Evolutionary conservation across 2,888 invertebrate species (phyloP).

Genomic region (Corythucha ciliata): DNA sequence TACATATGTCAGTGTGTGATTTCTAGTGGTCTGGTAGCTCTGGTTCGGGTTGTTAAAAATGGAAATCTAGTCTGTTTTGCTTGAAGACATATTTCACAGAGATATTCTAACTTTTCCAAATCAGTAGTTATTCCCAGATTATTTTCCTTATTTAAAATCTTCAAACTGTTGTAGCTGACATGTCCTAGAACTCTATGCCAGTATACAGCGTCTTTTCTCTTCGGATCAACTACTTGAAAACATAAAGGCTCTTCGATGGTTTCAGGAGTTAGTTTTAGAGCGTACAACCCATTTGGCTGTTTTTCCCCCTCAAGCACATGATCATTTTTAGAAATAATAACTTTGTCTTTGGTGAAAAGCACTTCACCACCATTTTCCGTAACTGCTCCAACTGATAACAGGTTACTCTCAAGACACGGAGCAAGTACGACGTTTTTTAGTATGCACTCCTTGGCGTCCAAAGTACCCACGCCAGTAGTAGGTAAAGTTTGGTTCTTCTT

Average conservation of each 20-base stretch:
- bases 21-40: too few species aligned
- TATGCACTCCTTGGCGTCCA: conserved; percentile 1
- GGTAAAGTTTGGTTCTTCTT: conserved; percentile 11
- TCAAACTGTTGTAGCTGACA: conserved; percentile 11
- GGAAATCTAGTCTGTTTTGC: too few species aligned
- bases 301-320: conserved; percentile 18
- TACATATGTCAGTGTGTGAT: too few species aligned
- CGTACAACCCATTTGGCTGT: conserved; percentile 14
- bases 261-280: conserved; percentile 6
- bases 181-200: conserved; percentile 21
- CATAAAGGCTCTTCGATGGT: neutral
- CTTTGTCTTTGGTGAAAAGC: conserved; percentile 12
- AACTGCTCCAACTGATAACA: neutral
- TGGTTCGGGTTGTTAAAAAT: too few species aligned
- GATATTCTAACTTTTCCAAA: too few species aligned
- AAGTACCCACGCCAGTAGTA: conserved; percentile 8
- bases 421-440: conserved; percentile 12
- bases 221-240: conserved; percentile 8
- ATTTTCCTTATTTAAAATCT: conserved; percentile 12
- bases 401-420: conserved; percentile 13
- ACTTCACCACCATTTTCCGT: neutral
- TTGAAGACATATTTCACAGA: too few species aligned
- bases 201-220: conserved; percentile 4
- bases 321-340: conserved; percentile 6
- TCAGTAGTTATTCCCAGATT: conserved; percentile 16